Conservation (phyloP, 2,113 vertebrate genomes). For the Eulemur rufifrons region DNA sequence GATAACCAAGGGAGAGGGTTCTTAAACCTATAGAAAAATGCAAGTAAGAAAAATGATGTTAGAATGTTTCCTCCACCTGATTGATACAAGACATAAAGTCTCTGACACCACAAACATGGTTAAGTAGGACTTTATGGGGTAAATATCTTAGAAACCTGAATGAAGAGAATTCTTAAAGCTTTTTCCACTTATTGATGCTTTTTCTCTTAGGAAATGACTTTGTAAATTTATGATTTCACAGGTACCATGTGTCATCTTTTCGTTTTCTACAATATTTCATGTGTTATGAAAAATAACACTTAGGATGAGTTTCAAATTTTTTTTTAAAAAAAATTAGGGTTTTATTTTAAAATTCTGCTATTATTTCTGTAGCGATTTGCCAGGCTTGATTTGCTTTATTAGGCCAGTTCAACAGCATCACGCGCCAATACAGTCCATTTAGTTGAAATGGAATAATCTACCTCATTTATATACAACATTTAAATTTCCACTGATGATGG, state of each 20-base stretch:
- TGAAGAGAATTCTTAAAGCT: neutral
- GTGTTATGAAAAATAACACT: constrained; percentile 1
- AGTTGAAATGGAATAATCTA: constrained; percentile 12
- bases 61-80: neutral
- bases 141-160: neutral
- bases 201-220: constrained; percentile 30
- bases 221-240: constrained; percentile 47
- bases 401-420: neutral
- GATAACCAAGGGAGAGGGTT: neutral
- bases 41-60: neutral
- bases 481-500: constrained; percentile 18
- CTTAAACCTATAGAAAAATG: neutral
- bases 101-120: neutral
- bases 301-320: neutral
- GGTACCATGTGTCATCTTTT: neutral
- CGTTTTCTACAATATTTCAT: neutral
- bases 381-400: constrained; percentile 13
- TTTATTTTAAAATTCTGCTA: constrained; percentile 26
- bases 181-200: neutral
- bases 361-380: constrained; percentile 24
- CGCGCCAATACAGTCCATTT: constrained; percentile 1
- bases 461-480: constrained; percentile 4
- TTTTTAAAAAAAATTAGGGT: constrained; percentile 15
- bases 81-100: neutral
- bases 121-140: neutral